Conservation (phyloP, 2,797 vertebrate genomes). For the Eleutherodactylus coqui region DNA sequence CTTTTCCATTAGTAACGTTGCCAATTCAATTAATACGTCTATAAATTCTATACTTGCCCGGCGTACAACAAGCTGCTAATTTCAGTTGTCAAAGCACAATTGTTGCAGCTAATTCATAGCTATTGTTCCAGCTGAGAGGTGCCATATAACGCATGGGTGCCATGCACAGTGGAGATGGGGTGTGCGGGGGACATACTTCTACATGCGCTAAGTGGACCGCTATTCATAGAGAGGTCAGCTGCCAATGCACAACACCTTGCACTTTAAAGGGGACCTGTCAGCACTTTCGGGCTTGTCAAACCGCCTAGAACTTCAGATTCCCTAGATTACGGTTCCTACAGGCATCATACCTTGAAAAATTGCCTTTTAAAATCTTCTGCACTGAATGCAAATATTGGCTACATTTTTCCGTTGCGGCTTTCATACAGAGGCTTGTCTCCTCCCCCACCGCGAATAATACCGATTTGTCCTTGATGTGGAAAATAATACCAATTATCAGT, state of each 20-base stretch:
- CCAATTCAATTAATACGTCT: conserved; percentile 21
- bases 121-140: not conserved
- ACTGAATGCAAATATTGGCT: no score
- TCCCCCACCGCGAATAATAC: no score
- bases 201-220: not conserved
- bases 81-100: not conserved
- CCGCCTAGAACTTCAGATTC: no score
- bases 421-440: no score
- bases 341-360: no score
- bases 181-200: not conserved
- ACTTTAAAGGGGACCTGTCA: no score
- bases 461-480: no score
- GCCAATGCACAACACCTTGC: not conserved
- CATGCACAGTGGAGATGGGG: not conserved
- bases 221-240: not conserved
- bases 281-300: no score
- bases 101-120: not conserved
- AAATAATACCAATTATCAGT: no score
- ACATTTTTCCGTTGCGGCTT: no score
- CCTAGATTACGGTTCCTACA: no score
- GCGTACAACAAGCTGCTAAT: not conserved
- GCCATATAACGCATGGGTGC: not conserved
- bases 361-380: no score
- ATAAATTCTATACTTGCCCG: not conserved
- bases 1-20: not conserved